These are phyloP conservation scores for Prunella himalayana DNA, from an alignment of 2,113 vertebrate genomes.

Conservation along the genomic window DNA sequence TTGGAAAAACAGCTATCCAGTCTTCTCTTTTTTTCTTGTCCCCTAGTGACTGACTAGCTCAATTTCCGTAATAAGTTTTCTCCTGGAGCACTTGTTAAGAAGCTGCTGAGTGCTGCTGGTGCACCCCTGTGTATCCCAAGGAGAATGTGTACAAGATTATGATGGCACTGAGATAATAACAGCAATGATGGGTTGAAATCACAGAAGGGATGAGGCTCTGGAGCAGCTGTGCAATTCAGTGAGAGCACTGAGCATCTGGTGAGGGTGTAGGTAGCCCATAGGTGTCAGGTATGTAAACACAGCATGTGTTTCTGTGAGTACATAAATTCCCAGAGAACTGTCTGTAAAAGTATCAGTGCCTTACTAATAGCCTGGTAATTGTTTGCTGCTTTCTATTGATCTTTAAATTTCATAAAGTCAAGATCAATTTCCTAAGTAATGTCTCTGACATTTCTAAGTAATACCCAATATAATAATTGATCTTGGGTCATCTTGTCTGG, in stretches of 20 bases:
- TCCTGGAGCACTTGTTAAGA: not conserved
- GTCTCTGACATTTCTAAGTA: constrained; percentile 33
- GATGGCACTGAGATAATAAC: not conserved
- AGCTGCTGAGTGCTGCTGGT: not conserved
- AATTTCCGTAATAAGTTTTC: not conserved
- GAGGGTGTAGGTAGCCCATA: not conserved
- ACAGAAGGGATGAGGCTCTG: not conserved
- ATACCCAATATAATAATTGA: not conserved
- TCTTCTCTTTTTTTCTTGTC: not conserved
- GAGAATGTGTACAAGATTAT: not conserved
- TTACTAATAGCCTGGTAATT: constrained; percentile 37
- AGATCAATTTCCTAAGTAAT: constrained; percentile 17
- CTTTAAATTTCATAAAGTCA: constrained; percentile 39
- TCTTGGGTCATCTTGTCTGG: not conserved
- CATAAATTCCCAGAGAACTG: not conserved
- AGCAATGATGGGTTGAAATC: not conserved
- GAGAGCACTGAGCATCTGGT: not conserved
- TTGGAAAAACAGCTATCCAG: not conserved
- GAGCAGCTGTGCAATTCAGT: not conserved
- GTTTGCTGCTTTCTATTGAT: constrained; percentile 31
- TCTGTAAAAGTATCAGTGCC: not conserved
- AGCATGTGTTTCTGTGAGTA: not conserved
- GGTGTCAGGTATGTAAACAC: not conserved
- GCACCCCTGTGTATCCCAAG: not conserved
- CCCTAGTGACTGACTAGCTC: not conserved